Conservation (phyloP, 2,797 vertebrate species). For the Eupleurogrammus muticus region DNA sequence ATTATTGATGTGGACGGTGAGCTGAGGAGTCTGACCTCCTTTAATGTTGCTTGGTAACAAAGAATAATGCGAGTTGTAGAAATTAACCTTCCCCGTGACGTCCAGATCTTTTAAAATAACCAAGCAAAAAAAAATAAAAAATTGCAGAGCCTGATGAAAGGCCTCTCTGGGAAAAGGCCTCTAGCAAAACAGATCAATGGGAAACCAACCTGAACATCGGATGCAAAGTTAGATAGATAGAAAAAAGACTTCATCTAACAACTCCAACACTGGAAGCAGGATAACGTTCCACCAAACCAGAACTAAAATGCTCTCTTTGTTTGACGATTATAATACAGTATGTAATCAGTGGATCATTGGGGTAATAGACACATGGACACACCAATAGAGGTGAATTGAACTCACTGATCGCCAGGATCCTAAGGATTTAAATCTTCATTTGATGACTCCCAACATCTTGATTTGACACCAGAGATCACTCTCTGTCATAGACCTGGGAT, state of each 20-base stretch:
- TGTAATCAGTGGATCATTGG: not conserved
- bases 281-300: not conserved
- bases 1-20: constrained; percentile 44
- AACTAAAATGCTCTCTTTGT: not conserved
- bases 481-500: too few relatives aligned
- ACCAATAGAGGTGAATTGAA: not conserved
- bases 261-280: not conserved
- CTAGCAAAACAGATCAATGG: too few relatives aligned
- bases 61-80: not conserved
- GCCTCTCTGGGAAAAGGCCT: too few relatives aligned
- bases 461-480: too few relatives aligned
- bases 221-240: too few relatives aligned
- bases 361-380: not conserved
- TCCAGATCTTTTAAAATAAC: too few relatives aligned
- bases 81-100: too few relatives aligned
- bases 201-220: too few relatives aligned
- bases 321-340: not conserved
- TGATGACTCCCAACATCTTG: not conserved
- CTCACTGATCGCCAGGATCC: not conserved
- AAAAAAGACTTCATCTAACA: too few relatives aligned
- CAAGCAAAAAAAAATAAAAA: too few relatives aligned
- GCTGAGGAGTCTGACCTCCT: constrained; percentile 6
- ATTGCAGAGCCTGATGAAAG: too few relatives aligned
- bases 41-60: constrained; percentile 3
- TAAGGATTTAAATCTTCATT: not conserved